phyloP scores from a whole-genome alignment of 2,113 vertebrate genomes.

The Vulpes lagopus region DNA sequence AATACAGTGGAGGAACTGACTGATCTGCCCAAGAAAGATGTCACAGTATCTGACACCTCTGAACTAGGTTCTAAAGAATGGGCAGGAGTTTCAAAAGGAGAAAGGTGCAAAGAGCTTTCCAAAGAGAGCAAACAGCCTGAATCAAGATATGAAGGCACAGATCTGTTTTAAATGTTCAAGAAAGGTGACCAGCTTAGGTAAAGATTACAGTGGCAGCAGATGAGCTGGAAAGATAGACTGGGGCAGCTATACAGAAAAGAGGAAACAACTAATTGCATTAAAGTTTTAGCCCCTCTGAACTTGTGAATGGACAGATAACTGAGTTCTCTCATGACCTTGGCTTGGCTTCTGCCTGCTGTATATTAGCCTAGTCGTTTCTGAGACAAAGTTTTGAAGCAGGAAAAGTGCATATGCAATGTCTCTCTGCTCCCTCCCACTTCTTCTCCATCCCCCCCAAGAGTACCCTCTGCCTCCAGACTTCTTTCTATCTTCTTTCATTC shows the following conservation, averaged over 20 bases:
- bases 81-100: conserved; percentile 1
- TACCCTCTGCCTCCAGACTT: not conserved
- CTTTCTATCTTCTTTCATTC: not conserved
- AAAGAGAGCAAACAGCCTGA: not conserved
- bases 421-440: not conserved
- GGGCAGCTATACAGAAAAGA: not conserved
- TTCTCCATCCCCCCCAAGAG: not conserved
- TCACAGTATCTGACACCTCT: not conserved
- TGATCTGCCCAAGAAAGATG: not conserved
- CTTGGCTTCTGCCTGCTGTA: not conserved
- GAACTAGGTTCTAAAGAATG: conserved; percentile 2
- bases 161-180: not conserved
- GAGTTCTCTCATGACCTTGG: not conserved
- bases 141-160: not conserved
- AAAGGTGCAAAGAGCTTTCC: not conserved
- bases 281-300: not conserved
- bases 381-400: not conserved
- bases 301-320: not conserved
- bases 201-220: not conserved
- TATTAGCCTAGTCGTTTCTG: not conserved
- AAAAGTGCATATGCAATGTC: not conserved
- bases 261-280: not conserved
- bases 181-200: not conserved
- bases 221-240: not conserved
- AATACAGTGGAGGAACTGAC: not conserved